Evolutionary conservation across 2,113 vertebrate genomes (phyloP).

Genomic region (Malurus cyaneus): DNA sequence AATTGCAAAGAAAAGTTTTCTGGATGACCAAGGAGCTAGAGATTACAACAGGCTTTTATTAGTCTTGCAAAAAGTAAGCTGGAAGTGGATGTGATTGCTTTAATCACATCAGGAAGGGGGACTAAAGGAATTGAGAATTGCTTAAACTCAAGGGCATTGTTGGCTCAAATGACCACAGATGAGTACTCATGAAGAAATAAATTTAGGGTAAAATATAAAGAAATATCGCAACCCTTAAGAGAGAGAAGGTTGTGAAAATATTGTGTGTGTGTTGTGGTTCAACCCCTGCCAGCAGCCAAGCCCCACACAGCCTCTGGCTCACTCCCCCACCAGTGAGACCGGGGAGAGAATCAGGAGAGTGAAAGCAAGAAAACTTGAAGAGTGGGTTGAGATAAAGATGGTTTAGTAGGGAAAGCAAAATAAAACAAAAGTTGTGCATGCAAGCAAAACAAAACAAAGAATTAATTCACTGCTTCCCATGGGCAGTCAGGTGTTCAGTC

Average conservation of each 20-base stretch:
- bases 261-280: rapidly evolving
- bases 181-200: background rate
- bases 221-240: background rate
- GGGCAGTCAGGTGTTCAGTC: background rate
- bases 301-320: rapidly evolving
- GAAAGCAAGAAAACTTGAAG: background rate
- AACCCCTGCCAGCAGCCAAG: background rate
- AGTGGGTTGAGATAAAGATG: background rate
- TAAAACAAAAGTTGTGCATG: background rate
- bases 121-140: background rate
- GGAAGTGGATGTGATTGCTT: background rate
- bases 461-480: background rate
- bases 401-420: background rate
- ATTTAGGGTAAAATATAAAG: background rate
- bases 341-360: background rate
- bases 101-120: background rate
- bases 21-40: background rate
- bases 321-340: background rate
- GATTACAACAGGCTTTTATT: background rate
- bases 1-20: background rate
- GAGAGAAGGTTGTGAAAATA: background rate
- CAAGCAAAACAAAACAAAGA: background rate
- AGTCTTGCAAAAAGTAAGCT: background rate
- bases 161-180: background rate
- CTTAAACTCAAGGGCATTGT: background rate